Percentiles rank a stretch among this genome's conserved stretches.
These are phyloP conservation scores for Sitodiplosis mosellana DNA, from an alignment of 1,140 invertebrate species.

Conservation along the genomic window DNA sequence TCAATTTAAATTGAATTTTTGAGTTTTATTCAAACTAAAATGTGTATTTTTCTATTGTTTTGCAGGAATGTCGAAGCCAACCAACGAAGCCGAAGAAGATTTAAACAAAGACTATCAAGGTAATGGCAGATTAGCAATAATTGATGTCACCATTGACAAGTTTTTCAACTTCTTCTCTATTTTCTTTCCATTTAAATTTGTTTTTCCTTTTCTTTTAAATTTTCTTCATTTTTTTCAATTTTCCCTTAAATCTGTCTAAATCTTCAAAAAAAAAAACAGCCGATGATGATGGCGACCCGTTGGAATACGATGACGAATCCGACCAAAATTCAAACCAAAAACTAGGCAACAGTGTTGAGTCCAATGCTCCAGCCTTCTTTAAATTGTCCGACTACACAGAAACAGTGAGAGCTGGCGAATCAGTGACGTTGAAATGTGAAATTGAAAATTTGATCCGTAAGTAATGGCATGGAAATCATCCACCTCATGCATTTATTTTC, in stretches of 20 bases:
- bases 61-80: too few relatives aligned
- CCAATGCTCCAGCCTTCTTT: conserved; percentile 12
- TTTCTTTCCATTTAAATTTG: too few relatives aligned
- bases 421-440: conserved; percentile 17
- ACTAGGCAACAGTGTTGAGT: background rate
- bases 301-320: conserved; percentile 6
- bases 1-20: too few relatives aligned
- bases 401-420: conserved; percentile 11
- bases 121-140: too few relatives aligned
- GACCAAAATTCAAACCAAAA: conserved; percentile 11
- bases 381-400: conserved; percentile 9
- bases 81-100: too few relatives aligned
- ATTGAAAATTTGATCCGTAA: conserved; percentile 15
- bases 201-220: too few relatives aligned
- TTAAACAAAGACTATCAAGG: too few relatives aligned
- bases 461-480: background rate
- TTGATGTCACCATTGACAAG: too few relatives aligned
- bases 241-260: background rate
- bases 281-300: background rate
- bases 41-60: too few relatives aligned
- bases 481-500: background rate
- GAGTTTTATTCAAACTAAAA: too few relatives aligned
- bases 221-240: background rate
- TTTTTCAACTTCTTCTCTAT: too few relatives aligned
- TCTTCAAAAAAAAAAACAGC: background rate